phyloP scores from a whole-genome alignment of 2,888 invertebrate genomes.

The Dynastes grantii region DNA sequence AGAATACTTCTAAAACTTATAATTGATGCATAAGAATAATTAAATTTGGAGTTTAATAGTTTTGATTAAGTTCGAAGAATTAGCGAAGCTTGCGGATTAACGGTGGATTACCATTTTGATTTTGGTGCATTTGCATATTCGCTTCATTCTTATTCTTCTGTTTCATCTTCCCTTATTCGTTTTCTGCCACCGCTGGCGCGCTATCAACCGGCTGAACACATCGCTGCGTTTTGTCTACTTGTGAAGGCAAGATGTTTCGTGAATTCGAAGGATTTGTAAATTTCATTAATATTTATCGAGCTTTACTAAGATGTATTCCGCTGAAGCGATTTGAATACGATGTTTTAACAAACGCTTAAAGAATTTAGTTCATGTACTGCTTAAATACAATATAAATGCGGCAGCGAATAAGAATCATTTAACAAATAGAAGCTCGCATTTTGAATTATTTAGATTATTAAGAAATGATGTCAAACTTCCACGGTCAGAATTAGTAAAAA shows the following conservation, averaged over 20 bases:
- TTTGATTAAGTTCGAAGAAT: conserved; percentile 60
- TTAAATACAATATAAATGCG: too few species aligned
- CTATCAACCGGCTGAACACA: conserved; percentile 1
- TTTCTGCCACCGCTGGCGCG: not conserved
- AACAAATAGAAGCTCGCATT: too few species aligned
- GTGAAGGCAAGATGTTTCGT: not conserved
- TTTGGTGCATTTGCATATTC: conserved; percentile 48
- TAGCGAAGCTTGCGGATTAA: conserved; percentile 47
- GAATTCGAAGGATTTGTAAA: conserved; percentile 30
- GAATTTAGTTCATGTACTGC: not conserved
- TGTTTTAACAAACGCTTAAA: conserved; percentile 4
- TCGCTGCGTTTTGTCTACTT: not conserved
- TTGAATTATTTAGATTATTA: too few species aligned
- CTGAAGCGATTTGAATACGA: not conserved
- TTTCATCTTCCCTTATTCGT: conserved; percentile 17
- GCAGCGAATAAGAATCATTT: too few species aligned
- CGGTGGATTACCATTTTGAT: conserved; percentile 51
- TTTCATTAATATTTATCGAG: conserved; percentile 41
- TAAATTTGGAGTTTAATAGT: conserved; percentile 61
- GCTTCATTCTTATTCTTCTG: conserved; percentile 12
- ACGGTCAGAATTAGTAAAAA: too few species aligned
- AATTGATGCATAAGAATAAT: conserved; percentile 58
- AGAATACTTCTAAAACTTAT: conserved; percentile 41
- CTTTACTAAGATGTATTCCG: not conserved
- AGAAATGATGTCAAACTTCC: too few species aligned